These are phyloP conservation scores for Petrosia ficiformis DNA, from an alignment of 37 sponge, comb jelly and placozoan species.

Conservation along the genomic window DNA sequence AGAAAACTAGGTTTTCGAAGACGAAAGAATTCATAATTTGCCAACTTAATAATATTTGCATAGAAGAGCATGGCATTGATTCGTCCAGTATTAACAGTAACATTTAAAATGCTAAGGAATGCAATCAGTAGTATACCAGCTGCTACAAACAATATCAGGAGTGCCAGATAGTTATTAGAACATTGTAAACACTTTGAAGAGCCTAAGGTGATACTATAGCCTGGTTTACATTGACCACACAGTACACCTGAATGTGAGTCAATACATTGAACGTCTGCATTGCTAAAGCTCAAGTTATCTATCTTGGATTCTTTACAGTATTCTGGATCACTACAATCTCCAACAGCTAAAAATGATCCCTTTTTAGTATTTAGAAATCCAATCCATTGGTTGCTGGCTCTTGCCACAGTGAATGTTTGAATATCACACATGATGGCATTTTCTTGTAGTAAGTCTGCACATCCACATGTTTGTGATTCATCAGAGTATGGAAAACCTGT, in stretches of 20 bases:
- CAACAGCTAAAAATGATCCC: neutral
- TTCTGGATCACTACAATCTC: neutral
- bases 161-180: neutral
- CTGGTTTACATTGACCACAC: conserved; percentile 31
- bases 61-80: conserved; percentile 46
- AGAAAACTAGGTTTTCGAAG: neutral
- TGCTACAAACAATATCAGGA: conserved; percentile 22
- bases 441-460: neutral
- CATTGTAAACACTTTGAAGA: conserved; percentile 19
- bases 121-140: conserved; percentile 18
- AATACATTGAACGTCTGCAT: conserved; percentile 30
- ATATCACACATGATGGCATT: neutral
- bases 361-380: neutral
- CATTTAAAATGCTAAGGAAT: conserved; percentile 7
- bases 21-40: conserved; percentile 4
- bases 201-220: conserved; percentile 28
- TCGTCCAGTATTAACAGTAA: conserved; percentile 33
- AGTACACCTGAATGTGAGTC: conserved; percentile 33
- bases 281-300: neutral
- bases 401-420: neutral
- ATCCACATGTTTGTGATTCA: neutral
- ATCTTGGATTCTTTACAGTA: neutral
- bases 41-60: conserved; percentile 18
- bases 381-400: neutral
- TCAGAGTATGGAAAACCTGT: neutral